phyloP scores from a whole-genome alignment of 2,888 invertebrate genomes.

The Pheosia gnoma region DNA sequence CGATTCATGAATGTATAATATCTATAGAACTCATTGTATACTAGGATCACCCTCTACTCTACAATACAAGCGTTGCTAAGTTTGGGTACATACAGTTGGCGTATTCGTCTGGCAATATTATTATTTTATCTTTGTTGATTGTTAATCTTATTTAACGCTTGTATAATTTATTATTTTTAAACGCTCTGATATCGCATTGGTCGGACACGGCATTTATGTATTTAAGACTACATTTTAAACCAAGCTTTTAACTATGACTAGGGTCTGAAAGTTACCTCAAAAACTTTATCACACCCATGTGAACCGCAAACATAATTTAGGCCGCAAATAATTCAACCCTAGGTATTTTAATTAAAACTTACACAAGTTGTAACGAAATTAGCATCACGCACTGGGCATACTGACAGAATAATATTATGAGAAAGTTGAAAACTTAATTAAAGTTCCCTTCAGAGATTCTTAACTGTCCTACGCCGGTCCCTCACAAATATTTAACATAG shows the following conservation, averaged over 20 bases:
- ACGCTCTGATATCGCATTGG: too few species aligned
- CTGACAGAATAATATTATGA: slow-evolving; percentile 38
- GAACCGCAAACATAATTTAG: slow-evolving; percentile 12
- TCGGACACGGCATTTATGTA: too few species aligned
- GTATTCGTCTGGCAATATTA: too few species aligned
- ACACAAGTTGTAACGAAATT: slow-evolving; percentile 52
- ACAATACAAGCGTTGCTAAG: too few species aligned
- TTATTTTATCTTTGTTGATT: too few species aligned
- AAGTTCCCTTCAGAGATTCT: slow-evolving; percentile 43
- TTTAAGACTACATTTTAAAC: too few species aligned
- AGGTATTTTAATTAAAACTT: slow-evolving; percentile 62
- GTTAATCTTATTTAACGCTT: too few species aligned
- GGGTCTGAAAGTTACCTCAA: slow-evolving; percentile 27
- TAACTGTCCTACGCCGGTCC: slow-evolving; percentile 29
- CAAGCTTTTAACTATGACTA: neutral
- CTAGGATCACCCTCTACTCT: too few species aligned
- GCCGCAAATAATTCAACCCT: slow-evolving; percentile 42
- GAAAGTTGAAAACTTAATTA: slow-evolving; percentile 59
- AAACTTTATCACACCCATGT: slow-evolving; percentile 24
- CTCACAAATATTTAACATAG: slow-evolving; percentile 39
- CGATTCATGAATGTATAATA: too few species aligned
- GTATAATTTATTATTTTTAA: too few species aligned
- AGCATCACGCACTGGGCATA: slow-evolving; percentile 44
- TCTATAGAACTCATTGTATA: too few species aligned
- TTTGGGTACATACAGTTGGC: too few species aligned